Evolutionary conservation across 2,797 vertebrate genomes (phyloP).

Genomic region (Nyctalus aviator): DNA sequence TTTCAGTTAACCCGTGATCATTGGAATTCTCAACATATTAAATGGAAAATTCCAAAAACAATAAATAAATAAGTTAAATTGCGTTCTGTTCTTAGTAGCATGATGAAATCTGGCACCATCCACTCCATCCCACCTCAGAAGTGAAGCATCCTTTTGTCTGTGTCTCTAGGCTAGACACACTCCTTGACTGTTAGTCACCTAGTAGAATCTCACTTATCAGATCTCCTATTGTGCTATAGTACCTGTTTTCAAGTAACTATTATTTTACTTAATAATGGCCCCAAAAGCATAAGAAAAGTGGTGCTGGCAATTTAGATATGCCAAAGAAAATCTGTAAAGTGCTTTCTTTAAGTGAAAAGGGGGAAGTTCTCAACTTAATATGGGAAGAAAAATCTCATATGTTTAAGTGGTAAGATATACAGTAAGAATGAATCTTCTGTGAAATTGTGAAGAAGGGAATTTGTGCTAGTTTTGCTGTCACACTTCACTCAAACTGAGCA

Average conservation of each 20-base stretch:
- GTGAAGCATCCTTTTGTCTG: neutral
- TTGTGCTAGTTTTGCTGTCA: neutral
- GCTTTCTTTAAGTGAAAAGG: neutral
- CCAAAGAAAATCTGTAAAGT: neutral
- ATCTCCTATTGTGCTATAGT: no score
- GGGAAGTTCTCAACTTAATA: neutral
- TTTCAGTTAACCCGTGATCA: neutral
- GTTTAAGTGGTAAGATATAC: neutral
- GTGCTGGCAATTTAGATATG: neutral
- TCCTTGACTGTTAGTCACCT: neutral
- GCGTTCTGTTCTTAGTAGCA: neutral
- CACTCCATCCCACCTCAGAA: neutral
- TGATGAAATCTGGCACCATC: neutral
- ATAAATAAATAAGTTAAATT: neutral
- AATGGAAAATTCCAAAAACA: neutral
- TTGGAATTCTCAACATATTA: neutral
- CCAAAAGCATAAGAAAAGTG: neutral
- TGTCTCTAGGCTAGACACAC: neutral
- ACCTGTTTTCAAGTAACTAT: neutral
- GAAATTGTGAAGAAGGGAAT: neutral
- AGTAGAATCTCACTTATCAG: neutral
- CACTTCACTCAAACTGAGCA: neutral
- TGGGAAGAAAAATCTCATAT: neutral
- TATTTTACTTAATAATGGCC: neutral
- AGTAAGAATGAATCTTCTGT: neutral